Base-by-base conservation (phyloP, 2,113 vertebrate genomes). In the Epinephelus fuscoguttatus region DNA sequence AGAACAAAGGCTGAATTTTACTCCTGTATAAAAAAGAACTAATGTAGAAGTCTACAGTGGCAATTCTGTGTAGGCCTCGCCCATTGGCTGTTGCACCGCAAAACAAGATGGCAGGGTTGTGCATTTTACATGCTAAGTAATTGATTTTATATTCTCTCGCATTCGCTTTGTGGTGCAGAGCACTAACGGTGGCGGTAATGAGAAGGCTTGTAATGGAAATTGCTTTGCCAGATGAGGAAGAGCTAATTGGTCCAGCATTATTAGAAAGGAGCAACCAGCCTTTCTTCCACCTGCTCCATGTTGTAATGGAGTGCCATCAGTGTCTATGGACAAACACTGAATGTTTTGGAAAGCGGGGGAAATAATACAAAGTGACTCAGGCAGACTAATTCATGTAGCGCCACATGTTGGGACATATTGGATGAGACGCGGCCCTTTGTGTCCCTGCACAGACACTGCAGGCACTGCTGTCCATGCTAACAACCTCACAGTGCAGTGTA, bases 141-240 rank as follows among this genome's bases (percentile, higher is more conserved):
- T n/a, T 73, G 70, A 56, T 15, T 69, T 74, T 49, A 30, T 49
- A n/a, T 57, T 70, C 6, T 52, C 19, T 55, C 9, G 3, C 25
- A 62, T 45, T 61, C 14, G 1, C 47, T 62, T 49, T 47, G 18
- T 50, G 21, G 37, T 57, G 37, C 49, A 49, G 18, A 50, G 63
- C 57, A 49, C 30, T n/a, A 73, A 71, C 37, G 0, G 23, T 67
- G 30, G 19, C 6, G 7, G 33, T 73, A 60, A 63, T 73, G 49
- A 62, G 52, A 74, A 70, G 25, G n/a, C 45, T 64, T 45, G 15
- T 40, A 64, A 70, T 64, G 50, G 52, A 82, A 79, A 70, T 70
- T 79, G 50, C 37, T 57, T 53, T 60, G 11, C 6, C 0, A 67
- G 66, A 80, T 27, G n/a, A 71, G 27, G 21, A 79, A 52, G 37